These are phyloP conservation scores for Muschampia plurimacula DNA, from an alignment of 2,888 invertebrate genomes.

Conservation along the genomic window DNA sequence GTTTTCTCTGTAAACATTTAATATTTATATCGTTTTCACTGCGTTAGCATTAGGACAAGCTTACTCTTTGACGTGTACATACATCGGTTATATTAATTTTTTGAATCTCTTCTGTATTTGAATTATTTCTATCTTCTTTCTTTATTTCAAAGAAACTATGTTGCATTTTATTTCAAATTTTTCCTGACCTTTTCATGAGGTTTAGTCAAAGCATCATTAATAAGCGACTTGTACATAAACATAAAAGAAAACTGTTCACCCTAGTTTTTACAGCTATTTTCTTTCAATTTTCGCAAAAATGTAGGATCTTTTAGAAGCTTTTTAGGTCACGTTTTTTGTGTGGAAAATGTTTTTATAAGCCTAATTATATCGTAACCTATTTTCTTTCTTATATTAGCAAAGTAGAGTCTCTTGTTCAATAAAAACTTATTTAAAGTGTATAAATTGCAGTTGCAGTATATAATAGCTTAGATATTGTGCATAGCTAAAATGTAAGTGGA, in stretches of 20 bases:
- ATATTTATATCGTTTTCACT: slow-evolving; percentile 52
- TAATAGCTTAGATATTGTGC: neutral
- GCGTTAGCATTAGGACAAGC: slow-evolving; percentile 10
- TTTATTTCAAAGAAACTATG: neutral
- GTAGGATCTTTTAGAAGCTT: neutral
- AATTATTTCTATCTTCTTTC: too few species aligned
- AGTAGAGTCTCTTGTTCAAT: neutral
- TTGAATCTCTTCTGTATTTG: slow-evolving; percentile 6
- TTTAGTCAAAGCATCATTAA: slow-evolving; percentile 17
- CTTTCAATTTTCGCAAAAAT: neutral
- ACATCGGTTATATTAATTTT: slow-evolving; percentile 1
- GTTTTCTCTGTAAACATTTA: slow-evolving; percentile 49
- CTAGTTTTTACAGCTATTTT: slow-evolving; percentile 9
- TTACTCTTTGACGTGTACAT: slow-evolving; percentile 10
- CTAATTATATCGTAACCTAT: neutral
- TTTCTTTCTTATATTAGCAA: neutral
- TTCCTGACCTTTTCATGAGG: slow-evolving; percentile 7
- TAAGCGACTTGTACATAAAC: slow-evolving; percentile 12
- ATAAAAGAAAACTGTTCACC: slow-evolving; percentile 2
- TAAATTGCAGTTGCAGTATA: neutral
- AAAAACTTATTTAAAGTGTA: neutral
- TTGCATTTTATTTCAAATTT: neutral
- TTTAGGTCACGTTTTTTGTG: neutral
- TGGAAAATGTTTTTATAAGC: neutral
- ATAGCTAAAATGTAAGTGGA: neutral